phyloP scores from a whole-genome alignment of 1,140 invertebrate genomes.

The Vanessa atalanta region DNA sequence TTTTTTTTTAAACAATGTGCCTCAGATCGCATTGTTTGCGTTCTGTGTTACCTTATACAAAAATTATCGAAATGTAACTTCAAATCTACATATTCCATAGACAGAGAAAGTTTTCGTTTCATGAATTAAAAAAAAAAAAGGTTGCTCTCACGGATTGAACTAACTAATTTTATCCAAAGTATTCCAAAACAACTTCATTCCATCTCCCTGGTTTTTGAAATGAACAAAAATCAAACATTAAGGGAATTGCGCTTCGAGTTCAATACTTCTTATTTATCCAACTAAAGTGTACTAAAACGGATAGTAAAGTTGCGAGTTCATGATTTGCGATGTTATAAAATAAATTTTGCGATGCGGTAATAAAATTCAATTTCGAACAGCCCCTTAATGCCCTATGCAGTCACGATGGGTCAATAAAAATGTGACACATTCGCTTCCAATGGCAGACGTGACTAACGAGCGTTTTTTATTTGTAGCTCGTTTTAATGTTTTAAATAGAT shows the following conservation, averaged over 20 bases:
- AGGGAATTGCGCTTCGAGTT: not conserved
- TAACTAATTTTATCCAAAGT: too few relatives aligned
- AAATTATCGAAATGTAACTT: too few relatives aligned
- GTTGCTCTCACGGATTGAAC: too few relatives aligned
- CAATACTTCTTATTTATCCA: not conserved
- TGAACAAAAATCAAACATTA: not conserved
- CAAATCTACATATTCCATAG: too few relatives aligned
- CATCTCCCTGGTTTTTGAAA: not conserved
- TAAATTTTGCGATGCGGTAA: not conserved
- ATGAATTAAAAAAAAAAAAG: too few relatives aligned
- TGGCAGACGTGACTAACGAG: slow-evolving; percentile 13
- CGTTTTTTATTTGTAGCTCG: slow-evolving; percentile 7
- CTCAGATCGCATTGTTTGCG: too few relatives aligned
- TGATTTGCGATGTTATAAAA: not conserved
- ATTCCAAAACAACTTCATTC: too few relatives aligned
- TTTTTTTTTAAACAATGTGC: too few relatives aligned
- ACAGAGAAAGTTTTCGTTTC: too few relatives aligned
- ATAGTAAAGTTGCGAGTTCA: not conserved
- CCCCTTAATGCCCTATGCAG: not conserved
- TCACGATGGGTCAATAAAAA: slow-evolving; percentile 17
- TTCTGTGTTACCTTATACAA: too few relatives aligned
- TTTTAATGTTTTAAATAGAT: slow-evolving; percentile 24
- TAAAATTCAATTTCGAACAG: slow-evolving; percentile 1
- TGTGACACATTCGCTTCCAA: slow-evolving; percentile 17
- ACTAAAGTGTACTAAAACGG: not conserved